Conservation (phyloP, 2,113 vertebrate species). For the Hylia prasina region DNA sequence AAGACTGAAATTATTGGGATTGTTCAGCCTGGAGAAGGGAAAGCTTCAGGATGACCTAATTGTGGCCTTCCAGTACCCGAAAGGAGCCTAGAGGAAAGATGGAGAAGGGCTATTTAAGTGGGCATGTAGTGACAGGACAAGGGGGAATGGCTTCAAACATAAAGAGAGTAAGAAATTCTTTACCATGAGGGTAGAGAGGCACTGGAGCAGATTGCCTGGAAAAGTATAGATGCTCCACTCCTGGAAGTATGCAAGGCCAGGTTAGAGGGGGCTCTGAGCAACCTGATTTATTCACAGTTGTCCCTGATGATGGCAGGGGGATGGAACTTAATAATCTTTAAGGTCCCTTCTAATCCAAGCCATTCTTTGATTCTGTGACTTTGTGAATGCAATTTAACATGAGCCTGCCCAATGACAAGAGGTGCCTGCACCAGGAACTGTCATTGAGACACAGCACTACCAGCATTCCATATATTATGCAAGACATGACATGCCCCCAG, state of each 20-base stretch:
- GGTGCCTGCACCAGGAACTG: not conserved
- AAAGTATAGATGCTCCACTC: not conserved
- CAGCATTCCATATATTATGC: not conserved
- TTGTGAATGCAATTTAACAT: not conserved
- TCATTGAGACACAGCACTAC: not conserved
- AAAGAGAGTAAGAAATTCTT: not conserved
- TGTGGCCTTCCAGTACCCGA: not conserved
- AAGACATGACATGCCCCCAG: rapidly evolving
- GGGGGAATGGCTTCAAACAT: not conserved
- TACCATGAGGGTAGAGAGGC: not conserved
- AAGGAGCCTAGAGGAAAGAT: not conserved
- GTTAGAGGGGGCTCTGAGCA: not conserved
- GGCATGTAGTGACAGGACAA: not conserved
- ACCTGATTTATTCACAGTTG: not conserved
- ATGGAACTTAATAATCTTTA: not conserved
- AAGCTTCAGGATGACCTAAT: not conserved
- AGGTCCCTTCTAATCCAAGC: not conserved
- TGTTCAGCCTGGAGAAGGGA: not conserved
- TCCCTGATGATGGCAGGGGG: too few species aligned
- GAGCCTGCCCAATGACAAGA: not conserved
- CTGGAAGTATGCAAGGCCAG: not conserved
- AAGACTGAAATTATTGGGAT: not conserved
- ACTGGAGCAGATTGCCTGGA: not conserved
- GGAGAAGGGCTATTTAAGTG: not conserved
- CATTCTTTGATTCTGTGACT: not conserved